These are phyloP conservation scores for Girardinichthys multiradiatus DNA, from an alignment of 2,113 vertebrate genomes.

Conservation along the genomic window DNA sequence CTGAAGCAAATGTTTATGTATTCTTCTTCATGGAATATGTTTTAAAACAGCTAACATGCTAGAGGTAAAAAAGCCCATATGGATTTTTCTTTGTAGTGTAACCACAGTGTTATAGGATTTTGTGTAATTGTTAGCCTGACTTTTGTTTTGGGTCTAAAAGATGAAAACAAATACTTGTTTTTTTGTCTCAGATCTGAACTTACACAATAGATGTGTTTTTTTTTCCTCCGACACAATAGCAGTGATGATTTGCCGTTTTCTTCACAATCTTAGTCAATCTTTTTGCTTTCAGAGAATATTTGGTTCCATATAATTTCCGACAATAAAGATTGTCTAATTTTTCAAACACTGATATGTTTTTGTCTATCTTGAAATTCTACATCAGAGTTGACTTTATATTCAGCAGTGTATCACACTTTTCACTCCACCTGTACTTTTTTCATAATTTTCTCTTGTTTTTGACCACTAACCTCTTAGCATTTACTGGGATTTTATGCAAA, in stretches of 20 bases:
- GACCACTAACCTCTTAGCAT: background rate
- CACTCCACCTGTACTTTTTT: background rate
- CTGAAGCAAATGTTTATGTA: background rate
- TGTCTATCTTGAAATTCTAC: background rate
- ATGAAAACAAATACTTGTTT: background rate
- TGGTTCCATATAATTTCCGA: slow-evolving; percentile 38
- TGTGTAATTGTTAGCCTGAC: background rate
- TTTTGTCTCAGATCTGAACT: slow-evolving; percentile 9
- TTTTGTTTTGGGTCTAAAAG: background rate
- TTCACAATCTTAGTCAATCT: background rate
- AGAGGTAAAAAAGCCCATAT: too few relatives aligned
- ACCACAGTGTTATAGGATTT: background rate
- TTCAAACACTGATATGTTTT: background rate
- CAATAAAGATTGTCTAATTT: slow-evolving; percentile 65
- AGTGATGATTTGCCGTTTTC: background rate
- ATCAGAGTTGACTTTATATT: background rate
- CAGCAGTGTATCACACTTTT: too few relatives aligned
- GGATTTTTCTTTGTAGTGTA: slow-evolving; percentile 4
- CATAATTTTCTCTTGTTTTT: background rate
- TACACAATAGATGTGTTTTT: slow-evolving; percentile 4
- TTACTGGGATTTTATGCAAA: too few relatives aligned
- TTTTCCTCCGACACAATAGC: slow-evolving; percentile 12
- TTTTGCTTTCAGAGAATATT: slow-evolving; percentile 20
- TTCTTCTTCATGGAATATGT: slow-evolving; percentile 17
- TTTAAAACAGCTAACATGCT: slow-evolving; percentile 18